Conservation (phyloP, 2,113 vertebrate genomes). For the Eubucco bourcierii region DNA sequence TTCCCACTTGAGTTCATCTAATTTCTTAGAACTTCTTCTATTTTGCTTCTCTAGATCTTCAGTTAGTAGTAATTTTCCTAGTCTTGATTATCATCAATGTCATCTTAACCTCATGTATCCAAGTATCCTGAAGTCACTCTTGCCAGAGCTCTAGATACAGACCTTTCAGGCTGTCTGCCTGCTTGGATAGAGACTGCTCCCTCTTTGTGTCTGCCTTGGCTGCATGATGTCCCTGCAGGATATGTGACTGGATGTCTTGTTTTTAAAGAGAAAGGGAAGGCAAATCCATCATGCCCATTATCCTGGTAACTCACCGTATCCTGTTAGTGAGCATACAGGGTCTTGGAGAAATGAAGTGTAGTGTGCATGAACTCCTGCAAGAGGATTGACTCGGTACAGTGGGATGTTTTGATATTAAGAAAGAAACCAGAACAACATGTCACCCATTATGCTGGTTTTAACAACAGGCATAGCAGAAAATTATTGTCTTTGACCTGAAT, state of each 20-base stretch:
- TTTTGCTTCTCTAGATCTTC: not conserved
- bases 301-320: not conserved
- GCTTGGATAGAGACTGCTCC: not conserved
- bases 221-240: not conserved
- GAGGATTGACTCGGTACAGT: not conserved
- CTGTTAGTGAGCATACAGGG: not conserved
- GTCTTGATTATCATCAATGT: not conserved
- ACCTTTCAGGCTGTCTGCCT: not conserved
- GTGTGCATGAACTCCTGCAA: not conserved
- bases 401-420: not conserved
- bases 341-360: not conserved
- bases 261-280: not conserved
- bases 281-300: not conserved
- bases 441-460: not conserved
- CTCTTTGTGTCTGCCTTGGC: not conserved
- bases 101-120: not conserved
- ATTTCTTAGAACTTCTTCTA: not conserved
- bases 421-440: not conserved
- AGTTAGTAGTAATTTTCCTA: not conserved
- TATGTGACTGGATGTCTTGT: not conserved
- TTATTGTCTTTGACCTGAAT: not conserved
- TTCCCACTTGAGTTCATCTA: rapidly evolving
- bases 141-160: not conserved
- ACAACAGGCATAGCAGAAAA: not conserved
- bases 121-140: not conserved